These are phyloP conservation scores for Heliconius eleuchia DNA, from an alignment of 1,140 invertebrate species.

Conservation along the genomic window DNA sequence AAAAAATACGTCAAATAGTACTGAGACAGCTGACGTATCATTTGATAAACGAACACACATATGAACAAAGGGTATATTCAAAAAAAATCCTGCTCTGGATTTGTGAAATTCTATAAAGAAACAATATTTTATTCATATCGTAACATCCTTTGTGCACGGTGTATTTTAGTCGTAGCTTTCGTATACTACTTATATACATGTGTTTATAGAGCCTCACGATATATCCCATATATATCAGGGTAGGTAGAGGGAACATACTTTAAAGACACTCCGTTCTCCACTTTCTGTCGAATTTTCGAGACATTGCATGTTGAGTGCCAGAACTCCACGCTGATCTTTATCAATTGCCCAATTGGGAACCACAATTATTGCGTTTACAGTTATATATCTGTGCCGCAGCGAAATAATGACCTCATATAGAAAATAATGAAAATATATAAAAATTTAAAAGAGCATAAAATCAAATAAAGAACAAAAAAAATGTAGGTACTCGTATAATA, in stretches of 20 bases:
- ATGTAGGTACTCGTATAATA: neutral
- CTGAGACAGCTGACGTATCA: neutral
- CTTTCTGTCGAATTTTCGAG: too few relatives aligned
- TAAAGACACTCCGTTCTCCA: too few relatives aligned
- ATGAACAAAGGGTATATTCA: neutral
- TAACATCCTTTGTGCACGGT: neutral
- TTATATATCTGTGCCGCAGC: too few relatives aligned
- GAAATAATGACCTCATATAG: too few relatives aligned
- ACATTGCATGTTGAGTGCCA: too few relatives aligned
- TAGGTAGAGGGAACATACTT: too few relatives aligned
- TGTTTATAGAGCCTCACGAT: too few relatives aligned
- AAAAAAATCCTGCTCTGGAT: neutral
- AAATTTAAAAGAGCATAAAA: neutral
- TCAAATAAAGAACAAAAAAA: neutral
- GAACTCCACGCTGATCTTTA: too few relatives aligned
- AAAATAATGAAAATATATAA: too few relatives aligned
- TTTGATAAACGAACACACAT: neutral
- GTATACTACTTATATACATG: neutral
- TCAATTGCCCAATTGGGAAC: too few relatives aligned
- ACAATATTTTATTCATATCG: constrained; percentile 1
- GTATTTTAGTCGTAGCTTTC: neutral
- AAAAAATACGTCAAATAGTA: neutral
- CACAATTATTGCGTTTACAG: too few relatives aligned
- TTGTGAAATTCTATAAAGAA: neutral
- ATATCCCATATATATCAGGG: too few relatives aligned